Evolutionary conservation across 1,140 invertebrate species (phyloP), one percentile per base, ranked within the genome.

Genomic region (Hydropsyche tenuis): DNA sequence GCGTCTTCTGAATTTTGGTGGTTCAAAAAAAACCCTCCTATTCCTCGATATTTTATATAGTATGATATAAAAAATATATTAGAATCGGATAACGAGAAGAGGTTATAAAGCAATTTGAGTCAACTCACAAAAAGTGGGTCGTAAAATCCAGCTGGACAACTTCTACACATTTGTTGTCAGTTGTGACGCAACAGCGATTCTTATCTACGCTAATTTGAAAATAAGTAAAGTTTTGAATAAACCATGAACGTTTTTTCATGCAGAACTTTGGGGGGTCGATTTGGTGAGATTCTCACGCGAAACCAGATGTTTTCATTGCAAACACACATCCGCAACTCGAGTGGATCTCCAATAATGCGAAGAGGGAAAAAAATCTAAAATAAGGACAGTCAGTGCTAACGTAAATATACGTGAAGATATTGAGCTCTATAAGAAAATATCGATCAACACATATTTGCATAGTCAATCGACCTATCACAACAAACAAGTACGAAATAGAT

Each of bases 271-370:
- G 12, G 11, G 45, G 48, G 16, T 53, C 48, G 48, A 18, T 18
- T 3, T 20, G 20, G 5, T 18, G 48, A 53, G 16, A 53, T 18
- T 53, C 20, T 53, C 48, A 6, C 12, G 23, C 56, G 22, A 60
- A 60, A 25, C 20, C 51, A 60, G 22, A 60, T 60, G 22, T 60
- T 60, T 60, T 25, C 22, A 22, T 60, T 60, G 20, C 56, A 60
- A 60, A 60, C 56, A 23, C 14, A 60, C 56, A 25, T 25, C 22
- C 22, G 56, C 56, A 60, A 25, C 56, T 60, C 56, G n/a, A 60
- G 56, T 60, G 56, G 56, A 60, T 25, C 4, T 12, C 3, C 9
- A 37, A 60, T 27, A 60, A 60, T 53, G 7, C 7, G 1, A 60
- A 37, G 30, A 4, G 7, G 23, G 22, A 60, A 60, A 60, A 60